Percentiles rank a stretch among this genome's conserved stretches.
Conservation (phyloP, 2,797 vertebrate species). For the Takifugu ocellatus region DNA sequence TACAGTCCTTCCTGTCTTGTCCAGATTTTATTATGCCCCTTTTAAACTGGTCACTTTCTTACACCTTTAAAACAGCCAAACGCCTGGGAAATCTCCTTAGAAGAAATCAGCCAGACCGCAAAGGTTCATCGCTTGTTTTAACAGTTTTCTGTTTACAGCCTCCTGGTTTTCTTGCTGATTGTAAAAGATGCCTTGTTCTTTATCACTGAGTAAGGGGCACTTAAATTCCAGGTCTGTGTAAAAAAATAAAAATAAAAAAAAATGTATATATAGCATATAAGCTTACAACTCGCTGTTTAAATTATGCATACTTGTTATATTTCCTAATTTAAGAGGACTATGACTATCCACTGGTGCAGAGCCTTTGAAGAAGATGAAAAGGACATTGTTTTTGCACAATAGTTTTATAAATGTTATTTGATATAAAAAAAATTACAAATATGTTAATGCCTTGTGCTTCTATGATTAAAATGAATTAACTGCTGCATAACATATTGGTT, state of each 20-base stretch:
- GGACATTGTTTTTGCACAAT: conserved; percentile 90
- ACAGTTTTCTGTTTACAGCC: conserved; percentile 55
- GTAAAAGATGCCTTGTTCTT: conserved; percentile 74
- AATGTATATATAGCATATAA: conserved; percentile 75
- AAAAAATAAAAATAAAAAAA: conserved; percentile 33
- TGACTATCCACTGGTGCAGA: conserved; percentile 81
- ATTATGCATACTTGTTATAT: conserved; percentile 83
- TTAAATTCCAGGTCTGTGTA: conserved; percentile 76
- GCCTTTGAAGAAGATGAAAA: conserved; percentile 79
- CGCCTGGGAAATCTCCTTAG: conserved; percentile 53
- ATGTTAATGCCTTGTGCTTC: conserved; percentile 91
- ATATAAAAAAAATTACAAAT: conserved; percentile 73
- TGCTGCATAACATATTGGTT: conserved; percentile 83
- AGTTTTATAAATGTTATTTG: conserved; percentile 92
- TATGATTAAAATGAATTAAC: conserved; percentile 92
- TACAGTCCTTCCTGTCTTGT: conserved; percentile 60
- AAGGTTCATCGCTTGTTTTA: conserved; percentile 55
- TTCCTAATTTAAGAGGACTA: conserved; percentile 82
- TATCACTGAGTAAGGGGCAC: conserved; percentile 66
- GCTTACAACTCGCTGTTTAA: conserved; percentile 76
- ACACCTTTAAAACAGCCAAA: conserved; percentile 60
- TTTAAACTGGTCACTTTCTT: conserved; percentile 45
- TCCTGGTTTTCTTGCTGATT: conserved; percentile 67
- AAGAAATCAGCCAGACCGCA: conserved; percentile 54
- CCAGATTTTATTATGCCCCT: conserved; percentile 53